Conservation (phyloP, 2,113 vertebrate species). For the Nymphicus hollandicus region DNA sequence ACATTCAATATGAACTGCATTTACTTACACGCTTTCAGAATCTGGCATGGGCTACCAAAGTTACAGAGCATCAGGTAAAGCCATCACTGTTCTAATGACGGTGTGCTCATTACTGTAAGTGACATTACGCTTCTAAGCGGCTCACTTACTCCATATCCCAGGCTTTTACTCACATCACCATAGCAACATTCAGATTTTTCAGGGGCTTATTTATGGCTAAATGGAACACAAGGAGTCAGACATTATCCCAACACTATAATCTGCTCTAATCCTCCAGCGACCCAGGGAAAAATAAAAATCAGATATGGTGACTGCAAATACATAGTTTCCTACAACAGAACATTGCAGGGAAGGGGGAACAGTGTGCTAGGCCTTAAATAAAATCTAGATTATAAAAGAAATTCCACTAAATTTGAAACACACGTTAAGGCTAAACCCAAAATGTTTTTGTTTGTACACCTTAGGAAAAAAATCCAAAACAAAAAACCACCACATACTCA, state of each 20-base stretch:
- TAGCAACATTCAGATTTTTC: conserved; percentile 64
- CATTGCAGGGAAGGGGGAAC: neutral
- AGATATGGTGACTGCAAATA: conserved; percentile 7
- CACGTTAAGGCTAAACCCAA: neutral
- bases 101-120: conserved; percentile 45
- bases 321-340: neutral
- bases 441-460: neutral
- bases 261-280: conserved; percentile 67
- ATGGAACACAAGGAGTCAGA: conserved; percentile 69
- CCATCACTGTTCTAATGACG: neutral
- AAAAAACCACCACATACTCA: neutral
- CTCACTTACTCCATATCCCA: neutral
- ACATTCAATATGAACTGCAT: neutral
- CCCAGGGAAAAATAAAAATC: conserved; percentile 56
- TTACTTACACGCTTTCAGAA: neutral
- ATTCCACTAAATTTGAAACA: neutral
- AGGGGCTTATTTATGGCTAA: conserved; percentile 69
- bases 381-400: neutral
- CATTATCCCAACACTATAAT: conserved; percentile 73
- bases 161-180: conserved; percentile 62
- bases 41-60: neutral
- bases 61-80: conserved; percentile 1
- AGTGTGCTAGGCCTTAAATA: neutral
- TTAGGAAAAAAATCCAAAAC: neutral
- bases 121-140: conserved; percentile 52